Evolutionary conservation across 2,888 invertebrate genomes (phyloP).

Genomic region (Dorcus hopei): DNA sequence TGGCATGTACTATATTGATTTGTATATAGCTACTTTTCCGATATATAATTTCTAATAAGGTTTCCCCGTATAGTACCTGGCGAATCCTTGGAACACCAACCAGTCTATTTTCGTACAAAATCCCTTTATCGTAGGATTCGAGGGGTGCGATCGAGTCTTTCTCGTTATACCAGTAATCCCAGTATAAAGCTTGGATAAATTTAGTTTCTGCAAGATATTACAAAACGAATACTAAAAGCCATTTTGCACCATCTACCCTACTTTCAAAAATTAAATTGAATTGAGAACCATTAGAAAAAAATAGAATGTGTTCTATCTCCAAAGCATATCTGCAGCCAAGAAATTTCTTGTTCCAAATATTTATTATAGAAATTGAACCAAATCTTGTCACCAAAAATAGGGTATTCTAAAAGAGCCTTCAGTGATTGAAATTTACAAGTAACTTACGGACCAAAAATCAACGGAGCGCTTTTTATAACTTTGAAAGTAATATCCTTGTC

Average conservation of each 20-base stretch:
- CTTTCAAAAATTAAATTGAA: neutral
- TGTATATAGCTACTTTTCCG: too few species aligned
- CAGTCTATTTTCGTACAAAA: conserved; percentile 57
- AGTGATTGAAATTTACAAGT: too few species aligned
- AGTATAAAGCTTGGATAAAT: conserved; percentile 56
- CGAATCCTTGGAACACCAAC: conserved; percentile 60
- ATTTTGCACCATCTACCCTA: neutral
- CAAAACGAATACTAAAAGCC: conserved; percentile 9
- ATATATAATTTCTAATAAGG: neutral
- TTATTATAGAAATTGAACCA: too few species aligned
- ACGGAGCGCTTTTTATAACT: conserved; percentile 48
- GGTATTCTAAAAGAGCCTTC: too few species aligned
- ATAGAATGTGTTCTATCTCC: neutral
- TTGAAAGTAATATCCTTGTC: conserved; percentile 41
- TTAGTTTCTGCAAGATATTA: conserved; percentile 47
- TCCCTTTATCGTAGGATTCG: conserved; percentile 41
- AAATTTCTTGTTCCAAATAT: too few species aligned
- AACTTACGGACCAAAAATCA: conserved; percentile 59
- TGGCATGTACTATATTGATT: too few species aligned
- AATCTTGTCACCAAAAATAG: too few species aligned
- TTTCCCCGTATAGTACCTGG: conserved; percentile 43
- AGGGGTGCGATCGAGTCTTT: conserved; percentile 32
- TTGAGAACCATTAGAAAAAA: neutral
- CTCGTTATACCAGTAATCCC: conserved; percentile 54
- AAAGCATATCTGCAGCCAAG: too few species aligned